Percentiles rank a stretch among this genome's conserved stretches.
Conservation (phyloP, 2,888 invertebrate genomes). For the Spodoptera littoralis region DNA sequence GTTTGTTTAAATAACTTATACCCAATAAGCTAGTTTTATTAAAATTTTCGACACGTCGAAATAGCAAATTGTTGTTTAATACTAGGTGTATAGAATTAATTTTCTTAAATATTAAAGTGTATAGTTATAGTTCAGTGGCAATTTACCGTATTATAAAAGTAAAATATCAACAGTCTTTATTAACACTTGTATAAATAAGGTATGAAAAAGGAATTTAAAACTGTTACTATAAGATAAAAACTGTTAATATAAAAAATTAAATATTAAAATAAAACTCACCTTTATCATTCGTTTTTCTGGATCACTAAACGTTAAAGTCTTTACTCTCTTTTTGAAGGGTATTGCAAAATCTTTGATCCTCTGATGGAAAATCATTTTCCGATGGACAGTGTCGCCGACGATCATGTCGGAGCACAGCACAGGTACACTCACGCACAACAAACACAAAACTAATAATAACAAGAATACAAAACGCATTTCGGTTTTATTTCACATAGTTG, state of each 20-base stretch:
- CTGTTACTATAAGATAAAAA: too few relatives aligned
- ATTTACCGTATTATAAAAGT: too few relatives aligned
- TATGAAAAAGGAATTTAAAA: neutral
- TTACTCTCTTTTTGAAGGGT: constrained; percentile 84
- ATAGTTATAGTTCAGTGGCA: too few relatives aligned
- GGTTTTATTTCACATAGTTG: constrained; percentile 68
- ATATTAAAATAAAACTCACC: constrained; percentile 59
- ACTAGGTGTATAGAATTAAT: too few relatives aligned
- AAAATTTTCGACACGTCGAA: too few relatives aligned
- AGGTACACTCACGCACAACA: constrained; percentile 68
- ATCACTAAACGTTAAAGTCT: constrained; percentile 76
- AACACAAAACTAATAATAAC: constrained; percentile 66
- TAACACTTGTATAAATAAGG: too few relatives aligned
- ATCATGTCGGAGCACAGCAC: constrained; percentile 78
- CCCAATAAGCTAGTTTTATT: too few relatives aligned
- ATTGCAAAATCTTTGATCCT: constrained; percentile 84
- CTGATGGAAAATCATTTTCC: constrained; percentile 86
- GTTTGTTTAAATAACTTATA: too few relatives aligned
- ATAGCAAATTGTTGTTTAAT: too few relatives aligned
- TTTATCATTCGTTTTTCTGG: constrained; percentile 81
- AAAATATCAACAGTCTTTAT: too few relatives aligned
- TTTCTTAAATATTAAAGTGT: too few relatives aligned
- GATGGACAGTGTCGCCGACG: constrained; percentile 82
- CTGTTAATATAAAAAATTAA: neutral
- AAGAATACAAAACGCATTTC: constrained; percentile 77